A percentile compares a stretch with the other conserved stretches of the same genome.
Conservation (phyloP, 2,797 vertebrate species). For the Pseudochaenichthys georgianus region DNA sequence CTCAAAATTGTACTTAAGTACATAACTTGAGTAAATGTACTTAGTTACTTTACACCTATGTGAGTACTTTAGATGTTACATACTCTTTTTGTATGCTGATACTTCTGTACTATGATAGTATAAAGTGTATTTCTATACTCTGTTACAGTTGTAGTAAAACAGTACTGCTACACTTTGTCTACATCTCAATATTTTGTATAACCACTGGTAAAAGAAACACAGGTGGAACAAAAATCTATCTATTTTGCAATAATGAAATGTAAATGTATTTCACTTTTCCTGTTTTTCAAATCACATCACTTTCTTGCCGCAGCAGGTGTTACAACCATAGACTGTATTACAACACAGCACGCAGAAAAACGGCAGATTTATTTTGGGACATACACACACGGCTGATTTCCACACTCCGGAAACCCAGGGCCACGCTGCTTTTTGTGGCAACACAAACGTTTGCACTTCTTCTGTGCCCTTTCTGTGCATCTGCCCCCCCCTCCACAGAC, state of each 20-base stretch:
- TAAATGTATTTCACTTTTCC: not conserved
- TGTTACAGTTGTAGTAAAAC: no score
- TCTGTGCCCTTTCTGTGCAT: conserved; percentile 46
- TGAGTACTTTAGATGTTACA: no score
- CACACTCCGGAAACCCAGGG: conserved; percentile 36
- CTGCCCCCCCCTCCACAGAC: conserved; percentile 52
- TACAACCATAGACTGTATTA: conserved; percentile 5
- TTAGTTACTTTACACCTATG: no score
- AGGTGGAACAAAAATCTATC: not conserved
- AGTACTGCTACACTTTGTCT: no score
- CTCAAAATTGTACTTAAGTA: no score
- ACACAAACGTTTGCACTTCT: conserved; percentile 52
- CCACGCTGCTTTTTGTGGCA: conserved; percentile 42
- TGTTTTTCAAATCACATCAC: conserved; percentile 17
- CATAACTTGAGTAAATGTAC: no score
- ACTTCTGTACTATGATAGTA: no score
- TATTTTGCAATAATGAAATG: not conserved
- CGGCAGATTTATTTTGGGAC: conserved; percentile 57
- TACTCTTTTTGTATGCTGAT: no score
- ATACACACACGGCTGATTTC: conserved; percentile 9
- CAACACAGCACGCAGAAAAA: conserved; percentile 7
- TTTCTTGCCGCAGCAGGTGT: conserved; percentile 49
- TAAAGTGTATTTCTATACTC: no score
- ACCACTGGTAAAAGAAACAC: not conserved
- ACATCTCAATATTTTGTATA: no score